Evolutionary conservation across 2,113 vertebrate species (phyloP).

Genomic region (Piaya cayana): DNA sequence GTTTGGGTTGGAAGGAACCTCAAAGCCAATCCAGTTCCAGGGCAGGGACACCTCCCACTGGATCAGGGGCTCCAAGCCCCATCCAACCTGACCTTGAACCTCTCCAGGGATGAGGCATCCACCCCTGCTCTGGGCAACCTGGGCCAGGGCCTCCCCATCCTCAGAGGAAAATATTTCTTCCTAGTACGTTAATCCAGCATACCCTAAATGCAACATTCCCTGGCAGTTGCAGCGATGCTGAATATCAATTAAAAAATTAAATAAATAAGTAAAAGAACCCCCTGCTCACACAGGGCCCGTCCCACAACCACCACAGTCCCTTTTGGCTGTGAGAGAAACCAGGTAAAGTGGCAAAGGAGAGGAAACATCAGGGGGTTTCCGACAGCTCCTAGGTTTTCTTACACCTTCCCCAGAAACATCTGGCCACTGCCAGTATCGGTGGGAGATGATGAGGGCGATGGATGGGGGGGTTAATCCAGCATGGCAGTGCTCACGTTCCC

Average conservation of each 20-base stretch:
- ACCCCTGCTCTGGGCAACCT: no score
- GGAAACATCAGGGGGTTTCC: accelerated
- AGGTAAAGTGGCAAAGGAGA: neutral
- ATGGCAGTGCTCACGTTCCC: accelerated
- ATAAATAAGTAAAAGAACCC: neutral
- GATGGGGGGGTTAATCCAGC: accelerated
- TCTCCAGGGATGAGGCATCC: no score
- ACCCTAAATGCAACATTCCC: neutral
- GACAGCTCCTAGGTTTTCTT: neutral
- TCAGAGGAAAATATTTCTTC: no score
- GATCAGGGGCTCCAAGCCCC: no score
- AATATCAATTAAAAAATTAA: neutral
- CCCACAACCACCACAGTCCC: accelerated
- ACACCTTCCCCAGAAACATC: neutral
- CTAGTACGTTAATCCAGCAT: no score
- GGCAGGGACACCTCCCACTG: no score
- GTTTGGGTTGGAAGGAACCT: no score
- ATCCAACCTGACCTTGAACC: no score
- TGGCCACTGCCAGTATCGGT: neutral
- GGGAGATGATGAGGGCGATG: neutral
- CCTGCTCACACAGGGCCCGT: neutral
- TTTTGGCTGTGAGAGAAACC: neutral
- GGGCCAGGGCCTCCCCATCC: no score
- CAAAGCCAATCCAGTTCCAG: no score
- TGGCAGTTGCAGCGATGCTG: accelerated